phyloP scores from a whole-genome alignment of 1,140 invertebrate species.

The Bombus turneri region DNA sequence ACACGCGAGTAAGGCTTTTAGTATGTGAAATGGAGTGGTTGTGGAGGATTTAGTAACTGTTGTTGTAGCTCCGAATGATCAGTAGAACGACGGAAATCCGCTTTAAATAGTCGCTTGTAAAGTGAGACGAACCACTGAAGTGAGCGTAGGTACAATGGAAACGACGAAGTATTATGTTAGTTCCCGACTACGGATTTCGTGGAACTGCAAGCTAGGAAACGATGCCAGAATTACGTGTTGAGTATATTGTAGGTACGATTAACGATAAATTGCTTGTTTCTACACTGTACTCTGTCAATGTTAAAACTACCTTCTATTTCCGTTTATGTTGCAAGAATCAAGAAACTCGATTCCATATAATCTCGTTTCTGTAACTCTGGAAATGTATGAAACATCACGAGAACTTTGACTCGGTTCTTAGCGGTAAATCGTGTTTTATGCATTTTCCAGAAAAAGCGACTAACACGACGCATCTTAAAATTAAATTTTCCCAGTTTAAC shows the following conservation, averaged over 20 bases:
- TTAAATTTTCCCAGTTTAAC: too few species aligned
- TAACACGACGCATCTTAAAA: too few species aligned
- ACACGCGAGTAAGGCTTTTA: neutral
- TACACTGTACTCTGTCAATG: neutral
- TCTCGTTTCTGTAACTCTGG: neutral
- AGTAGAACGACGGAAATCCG: neutral
- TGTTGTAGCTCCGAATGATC: neutral
- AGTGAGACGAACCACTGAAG: neutral
- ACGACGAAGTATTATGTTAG: conserved; percentile 8
- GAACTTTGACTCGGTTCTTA: neutral
- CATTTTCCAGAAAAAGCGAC: too few species aligned
- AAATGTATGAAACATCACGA: neutral
- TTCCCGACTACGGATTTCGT: neutral
- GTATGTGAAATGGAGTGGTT: neutral
- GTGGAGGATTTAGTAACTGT: neutral
- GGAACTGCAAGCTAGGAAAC: neutral
- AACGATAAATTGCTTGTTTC: neutral
- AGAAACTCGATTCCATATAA: neutral
- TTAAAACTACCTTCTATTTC: neutral
- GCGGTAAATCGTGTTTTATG: neutral
- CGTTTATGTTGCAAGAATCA: neutral
- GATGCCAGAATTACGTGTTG: neutral
- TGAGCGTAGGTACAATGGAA: neutral
- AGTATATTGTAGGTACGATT: neutral
- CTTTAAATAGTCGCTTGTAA: conserved; percentile 20